Evolutionary conservation across 2,797 vertebrate genomes (phyloP).

Genomic region (Loris lydekkerianus): DNA sequence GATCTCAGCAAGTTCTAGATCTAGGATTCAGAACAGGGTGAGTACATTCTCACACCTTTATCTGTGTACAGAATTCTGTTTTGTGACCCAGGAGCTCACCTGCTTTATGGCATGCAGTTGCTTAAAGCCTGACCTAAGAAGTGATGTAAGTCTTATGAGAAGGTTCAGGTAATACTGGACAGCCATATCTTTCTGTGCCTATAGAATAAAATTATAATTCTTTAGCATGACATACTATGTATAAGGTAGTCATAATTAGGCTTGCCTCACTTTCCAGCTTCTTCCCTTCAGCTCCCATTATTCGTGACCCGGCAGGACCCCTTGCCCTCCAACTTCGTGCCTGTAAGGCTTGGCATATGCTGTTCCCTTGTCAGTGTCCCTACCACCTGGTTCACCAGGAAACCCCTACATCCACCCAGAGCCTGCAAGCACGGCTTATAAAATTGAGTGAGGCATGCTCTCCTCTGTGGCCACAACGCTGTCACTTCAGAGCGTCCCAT

Average conservation of each 20-base stretch:
- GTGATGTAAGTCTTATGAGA: background rate
- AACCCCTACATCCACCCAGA: background rate
- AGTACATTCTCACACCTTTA: background rate
- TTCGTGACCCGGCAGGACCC: background rate
- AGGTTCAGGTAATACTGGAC: background rate
- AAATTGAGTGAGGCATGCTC: background rate
- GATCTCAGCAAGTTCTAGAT: background rate
- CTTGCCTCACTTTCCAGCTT: background rate
- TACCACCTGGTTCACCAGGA: background rate
- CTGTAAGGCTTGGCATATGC: background rate
- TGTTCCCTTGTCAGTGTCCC: background rate
- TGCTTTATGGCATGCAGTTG: background rate
- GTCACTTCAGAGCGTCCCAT: background rate
- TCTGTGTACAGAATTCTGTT: background rate
- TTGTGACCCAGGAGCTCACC: background rate
- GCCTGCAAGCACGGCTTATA: background rate
- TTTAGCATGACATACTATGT: background rate
- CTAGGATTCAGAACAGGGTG: background rate
- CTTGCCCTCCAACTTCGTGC: background rate
- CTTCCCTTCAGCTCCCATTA: background rate
- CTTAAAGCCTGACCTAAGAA: background rate
- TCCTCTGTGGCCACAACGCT: background rate
- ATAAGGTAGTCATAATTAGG: background rate
- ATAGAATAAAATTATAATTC: background rate
- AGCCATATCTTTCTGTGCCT: background rate